Evolutionary conservation across 1,140 invertebrate species (phyloP).

Genomic region (Epicauta chinensis): DNA sequence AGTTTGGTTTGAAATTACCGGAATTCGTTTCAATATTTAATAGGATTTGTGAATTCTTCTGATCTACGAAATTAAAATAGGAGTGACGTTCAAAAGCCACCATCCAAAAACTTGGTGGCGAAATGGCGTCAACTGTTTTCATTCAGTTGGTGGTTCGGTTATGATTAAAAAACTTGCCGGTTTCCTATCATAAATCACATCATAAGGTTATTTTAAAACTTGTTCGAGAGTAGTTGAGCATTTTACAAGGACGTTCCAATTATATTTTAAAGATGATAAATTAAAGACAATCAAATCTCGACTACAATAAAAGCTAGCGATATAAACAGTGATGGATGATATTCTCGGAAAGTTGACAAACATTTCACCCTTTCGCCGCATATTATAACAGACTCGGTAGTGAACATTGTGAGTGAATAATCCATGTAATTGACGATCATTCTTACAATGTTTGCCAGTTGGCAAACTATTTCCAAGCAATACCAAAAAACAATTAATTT

Average conservation of each 20-base stretch:
- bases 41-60: too few species aligned
- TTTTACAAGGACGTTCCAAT: slow-evolving; percentile 26
- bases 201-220: slow-evolving; percentile 9
- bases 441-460: too few species aligned
- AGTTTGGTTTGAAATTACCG: too few species aligned
- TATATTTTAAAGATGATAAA: slow-evolving; percentile 26
- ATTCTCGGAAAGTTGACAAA: background rate
- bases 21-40: too few species aligned
- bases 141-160: background rate
- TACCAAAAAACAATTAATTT: too few species aligned
- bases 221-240: slow-evolving; percentile 16
- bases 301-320: slow-evolving; percentile 19
- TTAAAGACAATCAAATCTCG: slow-evolving; percentile 20
- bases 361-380: background rate
- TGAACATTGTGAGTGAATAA: too few species aligned
- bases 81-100: too few species aligned
- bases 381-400: background rate
- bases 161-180: slow-evolving; percentile 14
- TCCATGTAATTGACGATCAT: too few species aligned
- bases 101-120: slow-evolving; percentile 3
- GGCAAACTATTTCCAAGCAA: too few species aligned
- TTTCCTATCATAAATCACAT: slow-evolving; percentile 11
- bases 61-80: too few species aligned
- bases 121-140: slow-evolving; percentile 6
- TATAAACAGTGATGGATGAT: slow-evolving; percentile 21